These are phyloP conservation scores for Drosophila merina DNA, from an alignment of 2,888 invertebrate species.

Conservation along the genomic window DNA sequence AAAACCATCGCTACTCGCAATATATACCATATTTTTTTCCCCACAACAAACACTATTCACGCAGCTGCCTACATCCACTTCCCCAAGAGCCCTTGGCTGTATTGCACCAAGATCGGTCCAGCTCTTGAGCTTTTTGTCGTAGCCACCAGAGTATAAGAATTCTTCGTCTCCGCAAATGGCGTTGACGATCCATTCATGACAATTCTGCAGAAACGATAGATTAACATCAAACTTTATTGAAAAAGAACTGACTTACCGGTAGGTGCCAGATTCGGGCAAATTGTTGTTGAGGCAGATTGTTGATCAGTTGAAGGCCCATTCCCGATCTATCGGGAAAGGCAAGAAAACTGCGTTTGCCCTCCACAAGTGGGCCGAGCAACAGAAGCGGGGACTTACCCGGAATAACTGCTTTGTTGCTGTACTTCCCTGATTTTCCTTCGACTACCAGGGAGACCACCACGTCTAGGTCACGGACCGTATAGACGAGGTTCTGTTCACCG, in stretches of 20 bases:
- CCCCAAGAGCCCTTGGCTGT: constrained; percentile 72
- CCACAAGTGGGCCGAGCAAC: constrained; percentile 78
- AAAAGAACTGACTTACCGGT: constrained; percentile 55
- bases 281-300: constrained; percentile 76
- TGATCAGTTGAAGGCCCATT: constrained; percentile 75
- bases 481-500: constrained; percentile 79
- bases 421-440: constrained; percentile 82
- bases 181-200: constrained; percentile 83
- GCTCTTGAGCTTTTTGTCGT: constrained; percentile 83
- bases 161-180: constrained; percentile 78
- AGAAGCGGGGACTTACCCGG: constrained; percentile 82
- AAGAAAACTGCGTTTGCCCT: constrained; percentile 76
- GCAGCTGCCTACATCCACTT: constrained; percentile 79
- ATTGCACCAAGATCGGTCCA: constrained; percentile 76
- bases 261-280: constrained; percentile 76
- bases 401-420: constrained; percentile 81
- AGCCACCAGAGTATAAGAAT: constrained; percentile 81
- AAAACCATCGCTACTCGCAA: constrained; percentile 80
- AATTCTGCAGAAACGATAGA: constrained; percentile 64
- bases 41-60: constrained; percentile 81
- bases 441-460: constrained; percentile 80
- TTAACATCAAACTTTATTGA: too few species aligned
- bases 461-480: constrained; percentile 83
- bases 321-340: constrained; percentile 82
- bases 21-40: constrained; percentile 71